Evolutionary conservation across 2,888 invertebrate species (phyloP).

Genomic region (Dasysyrphus albostriatus): DNA sequence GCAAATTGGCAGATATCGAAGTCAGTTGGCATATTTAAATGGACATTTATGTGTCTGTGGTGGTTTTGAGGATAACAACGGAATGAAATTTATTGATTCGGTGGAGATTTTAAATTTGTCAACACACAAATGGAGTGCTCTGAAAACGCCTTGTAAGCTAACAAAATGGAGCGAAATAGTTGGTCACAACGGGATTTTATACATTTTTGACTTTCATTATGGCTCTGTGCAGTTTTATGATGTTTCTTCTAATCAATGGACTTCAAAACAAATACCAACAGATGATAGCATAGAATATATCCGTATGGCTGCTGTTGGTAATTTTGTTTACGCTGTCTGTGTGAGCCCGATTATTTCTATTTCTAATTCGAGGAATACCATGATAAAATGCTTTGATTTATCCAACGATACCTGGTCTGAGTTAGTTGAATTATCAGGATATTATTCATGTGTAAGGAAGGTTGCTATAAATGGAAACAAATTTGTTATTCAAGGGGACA

Average conservation of each 20-base stretch:
- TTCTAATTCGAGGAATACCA: too few relatives aligned
- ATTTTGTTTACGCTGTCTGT: not conserved
- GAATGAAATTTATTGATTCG: not conserved
- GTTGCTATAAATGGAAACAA: too few relatives aligned
- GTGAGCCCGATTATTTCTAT: too few relatives aligned
- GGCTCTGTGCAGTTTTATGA: not conserved
- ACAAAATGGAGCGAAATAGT: not conserved
- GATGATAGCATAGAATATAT: not conserved
- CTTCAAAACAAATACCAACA: not conserved
- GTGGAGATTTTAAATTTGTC: not conserved
- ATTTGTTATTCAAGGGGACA: too few relatives aligned
- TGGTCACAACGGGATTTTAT: not conserved
- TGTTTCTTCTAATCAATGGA: not conserved
- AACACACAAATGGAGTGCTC: not conserved
- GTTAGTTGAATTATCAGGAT: too few relatives aligned
- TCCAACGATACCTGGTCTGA: too few relatives aligned
- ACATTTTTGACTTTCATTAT: not conserved
- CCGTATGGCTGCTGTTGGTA: not conserved
- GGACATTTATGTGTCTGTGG: not conserved
- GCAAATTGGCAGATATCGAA: not conserved
- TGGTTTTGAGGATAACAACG: not conserved
- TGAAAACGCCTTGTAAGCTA: not conserved
- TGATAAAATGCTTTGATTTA: too few relatives aligned
- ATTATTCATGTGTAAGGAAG: too few relatives aligned
- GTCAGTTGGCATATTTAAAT: not conserved